phyloP scores from a whole-genome alignment of 1,140 invertebrate species.

The Vanessa tameamea region DNA sequence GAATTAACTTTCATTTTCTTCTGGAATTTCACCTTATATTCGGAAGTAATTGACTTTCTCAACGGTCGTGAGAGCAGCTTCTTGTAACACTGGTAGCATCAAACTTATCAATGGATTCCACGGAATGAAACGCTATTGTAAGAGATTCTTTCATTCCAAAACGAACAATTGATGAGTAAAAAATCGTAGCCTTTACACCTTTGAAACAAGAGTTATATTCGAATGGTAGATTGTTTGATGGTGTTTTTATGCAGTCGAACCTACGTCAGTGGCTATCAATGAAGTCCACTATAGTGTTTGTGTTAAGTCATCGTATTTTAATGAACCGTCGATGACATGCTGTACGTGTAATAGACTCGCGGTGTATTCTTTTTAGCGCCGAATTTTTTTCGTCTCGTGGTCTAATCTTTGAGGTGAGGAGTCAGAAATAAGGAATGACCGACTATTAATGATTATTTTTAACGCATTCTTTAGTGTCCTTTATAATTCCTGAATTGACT shows the following conservation, averaged over 20 bases:
- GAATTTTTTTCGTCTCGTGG: slow-evolving; percentile 66
- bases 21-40: slow-evolving; percentile 50
- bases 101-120: slow-evolving; percentile 79
- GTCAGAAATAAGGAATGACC: slow-evolving; percentile 47
- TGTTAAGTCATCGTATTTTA: slow-evolving; percentile 80
- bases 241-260: slow-evolving; percentile 69
- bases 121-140: slow-evolving; percentile 78
- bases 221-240: slow-evolving; percentile 39
- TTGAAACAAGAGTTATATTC: slow-evolving; percentile 46
- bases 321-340: slow-evolving; percentile 79
- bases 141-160: slow-evolving; percentile 70
- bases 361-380: slow-evolving; percentile 76
- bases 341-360: slow-evolving; percentile 77
- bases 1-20: slow-evolving; percentile 46
- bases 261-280: slow-evolving; percentile 79
- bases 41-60: slow-evolving; percentile 62
- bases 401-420: slow-evolving; percentile 52
- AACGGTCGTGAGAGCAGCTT: slow-evolving; percentile 68
- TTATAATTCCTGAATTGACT: slow-evolving; percentile 22
- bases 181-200: slow-evolving; percentile 43
- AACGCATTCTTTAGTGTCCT: slow-evolving; percentile 50
- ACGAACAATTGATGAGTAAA: slow-evolving; percentile 58
- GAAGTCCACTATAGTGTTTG: slow-evolving; percentile 77
- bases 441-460: slow-evolving; percentile 54
- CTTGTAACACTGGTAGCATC: slow-evolving; percentile 79